These are phyloP conservation scores for Heloderma charlesbogerti DNA, from an alignment of 2,113 vertebrate species.

Conservation along the genomic window DNA sequence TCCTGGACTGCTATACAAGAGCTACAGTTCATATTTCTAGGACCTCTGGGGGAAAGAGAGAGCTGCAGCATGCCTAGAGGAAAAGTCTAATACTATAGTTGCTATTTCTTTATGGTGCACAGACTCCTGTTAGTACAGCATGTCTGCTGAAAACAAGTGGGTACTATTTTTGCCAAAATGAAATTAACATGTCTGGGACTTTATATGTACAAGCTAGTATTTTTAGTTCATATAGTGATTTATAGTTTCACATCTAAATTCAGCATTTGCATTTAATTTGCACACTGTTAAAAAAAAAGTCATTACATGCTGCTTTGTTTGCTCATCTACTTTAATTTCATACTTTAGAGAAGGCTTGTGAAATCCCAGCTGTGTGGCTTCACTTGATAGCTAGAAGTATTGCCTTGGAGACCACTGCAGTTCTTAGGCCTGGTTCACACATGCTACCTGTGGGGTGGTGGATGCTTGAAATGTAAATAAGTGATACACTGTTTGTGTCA, in stretches of 20 bases:
- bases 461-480: neutral
- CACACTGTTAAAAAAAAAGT: neutral
- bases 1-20: conserved; percentile 54
- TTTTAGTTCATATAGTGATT: conserved; percentile 16
- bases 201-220: neutral
- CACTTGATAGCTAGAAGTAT: neutral
- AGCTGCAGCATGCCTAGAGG: conserved; percentile 32
- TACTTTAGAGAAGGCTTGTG: neutral
- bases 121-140: neutral
- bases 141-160: conserved; percentile 9
- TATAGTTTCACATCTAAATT: conserved; percentile 4
- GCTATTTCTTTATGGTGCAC: conserved; percentile 8
- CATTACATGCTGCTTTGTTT: conserved; percentile 37
- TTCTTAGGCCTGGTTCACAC: neutral
- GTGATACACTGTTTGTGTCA: neutral
- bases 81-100: conserved; percentile 22
- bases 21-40: conserved; percentile 52
- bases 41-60: conserved; percentile 37
- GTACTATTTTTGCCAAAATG: conserved; percentile 9
- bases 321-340: conserved; percentile 14
- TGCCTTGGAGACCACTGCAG: neutral
- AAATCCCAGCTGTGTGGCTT: conserved; percentile 42
- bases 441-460: neutral
- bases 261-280: conserved; percentile 19
- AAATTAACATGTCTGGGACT: conserved; percentile 22